Percentiles rank a stretch among this genome's conserved stretches.
phyloP scores from a whole-genome alignment of 2,797 vertebrate genomes.

The Siniperca scherzeri region DNA sequence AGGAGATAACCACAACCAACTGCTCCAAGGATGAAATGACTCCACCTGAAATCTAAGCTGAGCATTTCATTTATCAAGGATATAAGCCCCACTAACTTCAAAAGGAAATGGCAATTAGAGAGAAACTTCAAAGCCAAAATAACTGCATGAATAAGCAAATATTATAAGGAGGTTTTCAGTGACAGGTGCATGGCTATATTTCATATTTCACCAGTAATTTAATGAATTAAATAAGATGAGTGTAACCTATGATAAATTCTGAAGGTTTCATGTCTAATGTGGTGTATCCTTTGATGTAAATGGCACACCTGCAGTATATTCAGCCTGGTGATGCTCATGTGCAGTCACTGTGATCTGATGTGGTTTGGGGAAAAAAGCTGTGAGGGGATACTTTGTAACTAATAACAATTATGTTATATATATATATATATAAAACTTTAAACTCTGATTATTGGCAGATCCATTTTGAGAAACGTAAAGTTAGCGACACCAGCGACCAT shows the following conservation, averaged over 20 bases:
- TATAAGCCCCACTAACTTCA: slow-evolving; percentile 60
- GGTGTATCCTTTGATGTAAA: slow-evolving; percentile 12
- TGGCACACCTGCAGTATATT: not conserved
- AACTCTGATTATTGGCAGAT: no score
- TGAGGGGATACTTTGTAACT: not conserved
- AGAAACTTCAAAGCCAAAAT: slow-evolving; percentile 68
- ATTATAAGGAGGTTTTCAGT: slow-evolving; percentile 25
- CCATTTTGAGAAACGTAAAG: no score
- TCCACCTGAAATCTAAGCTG: slow-evolving; percentile 58
- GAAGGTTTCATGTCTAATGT: not conserved
- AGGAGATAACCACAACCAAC: slow-evolving; percentile 63
- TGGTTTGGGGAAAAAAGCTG: not conserved
- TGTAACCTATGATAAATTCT: not conserved
- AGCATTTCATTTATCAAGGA: slow-evolving; percentile 56
- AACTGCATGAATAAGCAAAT: slow-evolving; percentile 61
- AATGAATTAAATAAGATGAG: not conserved
- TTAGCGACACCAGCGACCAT: no score
- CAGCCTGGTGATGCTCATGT: not conserved
- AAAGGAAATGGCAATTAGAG: slow-evolving; percentile 72
- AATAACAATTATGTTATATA: no score
- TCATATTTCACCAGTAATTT: slow-evolving; percentile 43
- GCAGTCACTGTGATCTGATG: not conserved
- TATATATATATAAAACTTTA: no score
- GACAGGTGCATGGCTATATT: slow-evolving; percentile 28
- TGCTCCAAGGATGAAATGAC: slow-evolving; percentile 69